Conservation (phyloP, 2,888 invertebrate species). For the Megamerina dolium region DNA sequence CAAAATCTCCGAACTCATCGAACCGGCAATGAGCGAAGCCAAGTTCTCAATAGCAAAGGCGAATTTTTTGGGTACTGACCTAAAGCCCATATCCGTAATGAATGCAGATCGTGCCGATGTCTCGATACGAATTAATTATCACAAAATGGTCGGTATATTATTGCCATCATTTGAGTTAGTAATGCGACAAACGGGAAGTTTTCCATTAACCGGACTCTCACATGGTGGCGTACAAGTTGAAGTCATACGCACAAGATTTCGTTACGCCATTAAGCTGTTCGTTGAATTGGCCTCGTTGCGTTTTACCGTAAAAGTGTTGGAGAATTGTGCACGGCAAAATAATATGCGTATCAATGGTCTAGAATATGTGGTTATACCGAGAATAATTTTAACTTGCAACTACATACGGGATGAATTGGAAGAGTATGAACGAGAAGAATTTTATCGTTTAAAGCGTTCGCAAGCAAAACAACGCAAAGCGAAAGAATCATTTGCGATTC, state of each 20-base stretch:
- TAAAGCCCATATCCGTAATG: constrained; percentile 27
- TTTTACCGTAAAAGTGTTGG: constrained; percentile 26
- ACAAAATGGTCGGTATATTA: constrained; percentile 32
- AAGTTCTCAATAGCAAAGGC: constrained; percentile 37
- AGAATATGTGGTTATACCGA: constrained; percentile 34
- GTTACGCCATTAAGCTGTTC: constrained; percentile 23
- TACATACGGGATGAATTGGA: constrained; percentile 38
- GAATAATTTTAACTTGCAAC: constrained; percentile 26
- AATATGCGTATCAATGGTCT: constrained; percentile 41
- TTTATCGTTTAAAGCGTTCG: constrained; percentile 38
- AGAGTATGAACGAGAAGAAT: constrained; percentile 41
- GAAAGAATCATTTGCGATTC: constrained; percentile 29
- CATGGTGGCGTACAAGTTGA: constrained; percentile 36
- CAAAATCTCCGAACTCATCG: constrained; percentile 15
- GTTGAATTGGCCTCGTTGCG: constrained; percentile 29
- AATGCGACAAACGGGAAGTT: constrained; percentile 5
- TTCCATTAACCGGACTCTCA: constrained; percentile 32
- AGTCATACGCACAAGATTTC: constrained; percentile 27
- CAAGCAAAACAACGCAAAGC: constrained; percentile 38
- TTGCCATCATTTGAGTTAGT: constrained; percentile 29
- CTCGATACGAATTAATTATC: constrained; percentile 18
- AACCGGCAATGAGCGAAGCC: constrained; percentile 27
- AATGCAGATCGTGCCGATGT: constrained; percentile 20
- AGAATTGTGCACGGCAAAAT: constrained; percentile 26
- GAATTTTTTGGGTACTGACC: constrained; percentile 33